These are phyloP conservation scores for Berghia stephanieae DNA, from an alignment of 1,140 invertebrate genomes.

Conservation along the genomic window DNA sequence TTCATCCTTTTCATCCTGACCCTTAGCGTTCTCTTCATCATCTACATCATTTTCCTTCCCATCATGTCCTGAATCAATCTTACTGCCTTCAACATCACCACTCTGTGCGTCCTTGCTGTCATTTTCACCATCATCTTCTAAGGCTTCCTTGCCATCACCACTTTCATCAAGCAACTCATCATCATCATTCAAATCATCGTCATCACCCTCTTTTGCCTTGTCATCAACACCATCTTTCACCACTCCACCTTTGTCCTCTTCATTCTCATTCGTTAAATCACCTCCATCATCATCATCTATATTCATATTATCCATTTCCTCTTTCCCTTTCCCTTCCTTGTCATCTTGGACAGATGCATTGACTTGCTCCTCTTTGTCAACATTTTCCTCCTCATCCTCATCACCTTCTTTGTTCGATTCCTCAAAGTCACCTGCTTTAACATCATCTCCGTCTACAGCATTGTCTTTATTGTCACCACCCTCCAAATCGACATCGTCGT, in stretches of 20 bases:
- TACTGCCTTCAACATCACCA: neutral
- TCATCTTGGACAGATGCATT: too few species aligned
- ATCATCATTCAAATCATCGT: slow-evolving; percentile 18
- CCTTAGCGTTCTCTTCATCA: neutral
- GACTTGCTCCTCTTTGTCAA: neutral
- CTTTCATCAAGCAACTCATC: slow-evolving; percentile 4
- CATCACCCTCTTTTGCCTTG: slow-evolving; percentile 11
- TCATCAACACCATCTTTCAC: neutral
- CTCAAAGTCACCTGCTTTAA: neutral
- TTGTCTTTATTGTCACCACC: neutral
- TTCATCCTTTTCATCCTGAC: neutral
- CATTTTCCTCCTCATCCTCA: neutral
- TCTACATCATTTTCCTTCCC: slow-evolving; percentile 22
- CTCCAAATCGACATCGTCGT: neutral
- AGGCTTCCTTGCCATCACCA: neutral
- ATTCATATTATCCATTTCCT: neutral
- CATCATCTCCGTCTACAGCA: neutral
- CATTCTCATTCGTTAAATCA: neutral
- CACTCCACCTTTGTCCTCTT: neutral
- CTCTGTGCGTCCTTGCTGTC: neutral
- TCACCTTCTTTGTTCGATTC: neutral
- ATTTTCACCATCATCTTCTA: neutral
- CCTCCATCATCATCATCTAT: neutral
- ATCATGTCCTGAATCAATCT: slow-evolving; percentile 10
- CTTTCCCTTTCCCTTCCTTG: slow-evolving; percentile 1